These are phyloP conservation scores for Saguinus imperator DNA, from an alignment of 2,113 vertebrate species.

Conservation along the genomic window DNA sequence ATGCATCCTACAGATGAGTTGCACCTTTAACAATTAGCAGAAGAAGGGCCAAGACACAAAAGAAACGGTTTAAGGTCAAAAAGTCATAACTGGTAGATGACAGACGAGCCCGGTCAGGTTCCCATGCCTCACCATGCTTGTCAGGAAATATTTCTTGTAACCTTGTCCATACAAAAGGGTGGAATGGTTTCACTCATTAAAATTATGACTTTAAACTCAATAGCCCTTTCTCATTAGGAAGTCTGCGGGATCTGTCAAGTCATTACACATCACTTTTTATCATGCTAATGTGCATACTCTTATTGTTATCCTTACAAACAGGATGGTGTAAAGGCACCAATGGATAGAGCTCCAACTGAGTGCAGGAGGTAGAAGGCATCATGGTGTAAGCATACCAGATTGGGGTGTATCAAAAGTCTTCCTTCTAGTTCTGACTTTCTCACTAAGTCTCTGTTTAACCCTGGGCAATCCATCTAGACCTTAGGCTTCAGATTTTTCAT, in stretches of 20 bases:
- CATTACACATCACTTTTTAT: neutral
- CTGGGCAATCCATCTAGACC: neutral
- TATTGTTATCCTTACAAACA: neutral
- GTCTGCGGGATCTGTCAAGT: neutral
- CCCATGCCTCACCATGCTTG: neutral
- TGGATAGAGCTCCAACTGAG: neutral
- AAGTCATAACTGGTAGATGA: slow-evolving; percentile 21
- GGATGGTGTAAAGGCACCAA: neutral
- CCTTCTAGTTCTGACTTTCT: neutral
- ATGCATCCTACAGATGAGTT: neutral
- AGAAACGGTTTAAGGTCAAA: neutral
- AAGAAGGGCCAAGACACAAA: neutral
- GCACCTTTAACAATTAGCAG: slow-evolving; percentile 5
- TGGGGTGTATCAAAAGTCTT: neutral
- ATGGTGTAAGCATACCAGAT: neutral
- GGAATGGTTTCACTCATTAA: neutral
- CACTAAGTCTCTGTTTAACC: neutral
- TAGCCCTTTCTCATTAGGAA: neutral
- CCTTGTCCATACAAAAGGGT: neutral
- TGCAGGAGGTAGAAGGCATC: neutral
- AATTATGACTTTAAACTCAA: neutral
- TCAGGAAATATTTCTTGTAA: neutral
- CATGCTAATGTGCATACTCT: neutral
- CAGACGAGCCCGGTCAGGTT: neutral
- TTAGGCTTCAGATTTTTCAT: neutral